phyloP scores from a whole-genome alignment of 2,113 vertebrate genomes.

The Polypterus bichir region DNA sequence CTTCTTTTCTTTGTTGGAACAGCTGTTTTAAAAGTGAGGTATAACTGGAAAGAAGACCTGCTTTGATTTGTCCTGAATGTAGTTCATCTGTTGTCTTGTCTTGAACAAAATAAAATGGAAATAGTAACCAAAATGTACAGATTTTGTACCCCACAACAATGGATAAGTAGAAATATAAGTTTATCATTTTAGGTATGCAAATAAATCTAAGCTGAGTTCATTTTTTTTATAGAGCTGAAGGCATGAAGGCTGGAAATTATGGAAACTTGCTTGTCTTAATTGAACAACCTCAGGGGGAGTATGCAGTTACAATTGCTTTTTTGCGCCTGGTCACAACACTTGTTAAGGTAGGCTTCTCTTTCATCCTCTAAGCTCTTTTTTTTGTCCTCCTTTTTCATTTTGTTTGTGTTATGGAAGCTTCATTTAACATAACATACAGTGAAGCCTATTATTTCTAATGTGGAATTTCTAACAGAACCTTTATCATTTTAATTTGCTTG shows the following conservation, averaged over 20 bases:
- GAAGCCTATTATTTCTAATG: too few species aligned
- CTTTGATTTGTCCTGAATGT: too few species aligned
- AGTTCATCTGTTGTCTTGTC: too few species aligned
- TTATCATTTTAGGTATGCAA: not conserved
- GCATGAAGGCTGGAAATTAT: conserved; percentile 93
- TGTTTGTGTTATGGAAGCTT: too few species aligned
- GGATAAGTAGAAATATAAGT: too few species aligned
- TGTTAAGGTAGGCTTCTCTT: conserved; percentile 60
- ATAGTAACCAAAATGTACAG: not conserved
- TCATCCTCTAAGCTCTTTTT: not conserved
- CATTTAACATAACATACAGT: too few species aligned
- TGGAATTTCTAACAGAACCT: too few species aligned
- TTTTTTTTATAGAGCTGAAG: conserved; percentile 66
- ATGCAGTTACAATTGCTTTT: conserved; percentile 80
- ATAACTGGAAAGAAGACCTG: too few species aligned
- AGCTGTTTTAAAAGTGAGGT: too few species aligned
- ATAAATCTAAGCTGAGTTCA: not conserved
- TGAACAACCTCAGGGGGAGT: conserved; percentile 88
- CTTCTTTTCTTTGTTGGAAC: too few species aligned
- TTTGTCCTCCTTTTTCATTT: not conserved
- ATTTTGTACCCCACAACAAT: not conserved
- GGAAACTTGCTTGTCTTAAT: conserved; percentile 82
- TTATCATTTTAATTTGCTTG: not conserved
- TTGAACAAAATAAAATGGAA: too few species aligned
- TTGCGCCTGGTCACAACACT: conserved; percentile 80